Evolutionary conservation across 2,888 invertebrate species (phyloP).

Genomic region (Rapana venosa): DNA sequence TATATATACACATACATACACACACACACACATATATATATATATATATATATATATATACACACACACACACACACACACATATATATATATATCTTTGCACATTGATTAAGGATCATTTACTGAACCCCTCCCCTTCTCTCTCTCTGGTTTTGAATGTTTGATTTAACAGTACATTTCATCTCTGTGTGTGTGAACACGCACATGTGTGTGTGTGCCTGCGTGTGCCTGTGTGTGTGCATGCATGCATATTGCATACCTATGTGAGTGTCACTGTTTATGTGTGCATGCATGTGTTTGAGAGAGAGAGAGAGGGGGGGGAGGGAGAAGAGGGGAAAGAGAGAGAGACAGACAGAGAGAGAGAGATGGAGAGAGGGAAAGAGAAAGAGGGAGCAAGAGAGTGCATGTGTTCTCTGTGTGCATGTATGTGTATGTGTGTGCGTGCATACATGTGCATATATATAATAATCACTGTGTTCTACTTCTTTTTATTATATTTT

Average conservation of each 20-base stretch:
- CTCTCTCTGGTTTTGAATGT: too few relatives aligned
- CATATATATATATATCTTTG: not conserved
- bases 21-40: not conserved
- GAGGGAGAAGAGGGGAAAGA: not conserved
- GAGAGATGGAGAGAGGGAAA: too few relatives aligned
- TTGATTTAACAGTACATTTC: too few relatives aligned
- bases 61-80: constrained; percentile 3
- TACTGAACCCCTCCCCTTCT: too few relatives aligned
- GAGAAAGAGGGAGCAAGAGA: too few relatives aligned
- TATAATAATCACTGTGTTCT: too few relatives aligned
- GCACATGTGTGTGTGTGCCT: not conserved
- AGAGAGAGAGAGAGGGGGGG: not conserved
- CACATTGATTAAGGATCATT: too few relatives aligned
- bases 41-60: not conserved
- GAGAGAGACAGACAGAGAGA: too few relatives aligned
- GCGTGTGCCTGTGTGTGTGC: not conserved
- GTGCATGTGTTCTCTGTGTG: too few relatives aligned
- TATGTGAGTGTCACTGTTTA: not conserved
- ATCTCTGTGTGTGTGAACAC: not conserved
- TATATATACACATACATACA: not conserved
- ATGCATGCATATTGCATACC: not conserved
- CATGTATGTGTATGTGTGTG: too few relatives aligned
- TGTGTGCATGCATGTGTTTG: not conserved
- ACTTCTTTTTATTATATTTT: too few relatives aligned
- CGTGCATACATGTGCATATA: too few relatives aligned